phyloP scores from a whole-genome alignment of 2,113 vertebrate species.

The Ciconia boyciana region DNA sequence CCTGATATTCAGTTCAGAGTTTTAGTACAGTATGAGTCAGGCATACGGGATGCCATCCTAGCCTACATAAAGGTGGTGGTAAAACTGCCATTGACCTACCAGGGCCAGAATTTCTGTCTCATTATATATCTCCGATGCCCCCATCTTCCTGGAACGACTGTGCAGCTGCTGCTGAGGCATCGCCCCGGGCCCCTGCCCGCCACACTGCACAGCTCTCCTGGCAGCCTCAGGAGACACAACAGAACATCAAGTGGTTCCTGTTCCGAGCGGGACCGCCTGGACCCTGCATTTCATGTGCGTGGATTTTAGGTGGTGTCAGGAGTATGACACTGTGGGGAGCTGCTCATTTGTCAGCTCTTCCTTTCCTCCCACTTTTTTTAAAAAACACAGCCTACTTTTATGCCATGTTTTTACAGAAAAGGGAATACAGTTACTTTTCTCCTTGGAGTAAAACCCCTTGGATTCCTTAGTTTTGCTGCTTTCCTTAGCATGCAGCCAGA shows the following conservation, averaged over 20 bases:
- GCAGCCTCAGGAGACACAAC: background rate
- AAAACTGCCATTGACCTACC: background rate
- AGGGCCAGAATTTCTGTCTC: background rate
- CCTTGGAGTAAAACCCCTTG: background rate
- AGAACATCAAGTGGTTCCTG: background rate
- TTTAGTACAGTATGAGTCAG: background rate
- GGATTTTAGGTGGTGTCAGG: background rate
- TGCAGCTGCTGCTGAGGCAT: background rate
- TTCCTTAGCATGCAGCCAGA: background rate
- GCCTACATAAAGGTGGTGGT: background rate
- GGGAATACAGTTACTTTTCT: background rate
- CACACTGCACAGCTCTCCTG: background rate
- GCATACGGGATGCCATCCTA: background rate
- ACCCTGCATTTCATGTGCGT: background rate
- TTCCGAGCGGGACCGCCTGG: rapidly evolving
- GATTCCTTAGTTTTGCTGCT: background rate
- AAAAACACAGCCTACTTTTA: background rate
- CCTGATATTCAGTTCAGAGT: background rate
- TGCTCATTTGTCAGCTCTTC: background rate
- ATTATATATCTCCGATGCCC: background rate
- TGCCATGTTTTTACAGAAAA: background rate
- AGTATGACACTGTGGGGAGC: background rate
- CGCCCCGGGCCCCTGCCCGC: rapidly evolving
- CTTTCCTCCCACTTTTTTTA: background rate
- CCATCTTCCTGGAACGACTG: background rate